Percentiles rank a stretch among this genome's conserved stretches.
phyloP scores from a whole-genome alignment of 2,888 invertebrate genomes.

The Sisyra terminalis region DNA sequence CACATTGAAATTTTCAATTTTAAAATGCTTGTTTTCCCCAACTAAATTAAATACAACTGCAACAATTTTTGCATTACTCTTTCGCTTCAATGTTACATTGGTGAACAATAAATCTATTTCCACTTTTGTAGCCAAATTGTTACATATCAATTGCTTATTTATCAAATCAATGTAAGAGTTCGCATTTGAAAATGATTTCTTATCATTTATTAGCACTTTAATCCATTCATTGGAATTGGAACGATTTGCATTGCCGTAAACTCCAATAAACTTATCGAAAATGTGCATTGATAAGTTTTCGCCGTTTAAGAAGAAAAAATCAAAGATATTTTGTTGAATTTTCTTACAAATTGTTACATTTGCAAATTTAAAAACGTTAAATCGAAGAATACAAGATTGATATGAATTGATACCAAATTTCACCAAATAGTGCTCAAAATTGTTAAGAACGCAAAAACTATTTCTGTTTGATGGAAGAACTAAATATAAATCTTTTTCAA shows the following conservation, averaged over 20 bases:
- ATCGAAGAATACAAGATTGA: slow-evolving; percentile 26
- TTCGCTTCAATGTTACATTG: slow-evolving; percentile 2
- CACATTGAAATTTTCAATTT: slow-evolving; percentile 5
- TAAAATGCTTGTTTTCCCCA: background rate
- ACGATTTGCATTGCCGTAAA: slow-evolving; percentile 30
- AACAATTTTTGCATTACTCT: slow-evolving; percentile 19
- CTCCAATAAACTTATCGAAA: slow-evolving; percentile 24
- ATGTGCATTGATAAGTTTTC: slow-evolving; percentile 19
- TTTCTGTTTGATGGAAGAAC: slow-evolving; percentile 25
- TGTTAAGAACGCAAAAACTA: slow-evolving; percentile 28
- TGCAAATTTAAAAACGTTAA: slow-evolving; percentile 11
- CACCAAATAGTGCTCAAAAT: slow-evolving; percentile 22
- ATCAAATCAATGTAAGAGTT: no score
- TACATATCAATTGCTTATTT: slow-evolving; percentile 18
- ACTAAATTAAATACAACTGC: slow-evolving; percentile 18
- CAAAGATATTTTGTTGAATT: slow-evolving; percentile 20
- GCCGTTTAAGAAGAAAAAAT: slow-evolving; percentile 17
- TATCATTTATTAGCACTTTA: slow-evolving; percentile 25
- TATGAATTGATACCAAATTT: slow-evolving; percentile 33
- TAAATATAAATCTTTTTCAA: slow-evolving; percentile 20
- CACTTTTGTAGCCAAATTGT: slow-evolving; percentile 22
- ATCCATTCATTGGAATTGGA: slow-evolving; percentile 29
- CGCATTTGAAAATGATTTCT: no score
- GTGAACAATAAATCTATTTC: slow-evolving; percentile 9
- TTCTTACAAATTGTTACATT: slow-evolving; percentile 13